Base-by-base conservation (phyloP, 2,797 vertebrate genomes). In the Lateolabrax maculatus region DNA sequence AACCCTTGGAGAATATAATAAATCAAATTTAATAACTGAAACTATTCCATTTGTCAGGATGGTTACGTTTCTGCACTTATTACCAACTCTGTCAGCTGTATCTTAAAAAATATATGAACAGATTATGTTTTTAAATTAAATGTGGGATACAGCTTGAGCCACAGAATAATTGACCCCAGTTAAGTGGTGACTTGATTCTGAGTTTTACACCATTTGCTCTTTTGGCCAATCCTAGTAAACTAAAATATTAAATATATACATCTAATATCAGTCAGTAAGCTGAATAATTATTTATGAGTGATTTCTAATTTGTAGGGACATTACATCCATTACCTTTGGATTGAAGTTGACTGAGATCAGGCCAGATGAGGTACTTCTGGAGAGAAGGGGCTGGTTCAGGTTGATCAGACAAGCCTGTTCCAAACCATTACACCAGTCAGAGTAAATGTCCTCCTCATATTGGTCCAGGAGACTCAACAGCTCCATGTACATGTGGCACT, bases 331-430 rank as follows among this genome's bases (percentile, higher is more conserved):
- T 88, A 96, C 95, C 93, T 97, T 90, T 66, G 93, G 91, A 87
- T 95, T 94, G 89, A 98, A 97, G 89, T 97, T 98, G 78, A 97
- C 94, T 58, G 84, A 94, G 46, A 97, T 92, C 63, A 97, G 87
- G 57, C 87, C 90, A 77, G 94, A 93, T 70, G 87, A 19, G n/a
- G 55, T 49, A 84, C 93, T 93, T 88, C 80, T 79, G 58, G 85
- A 95, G 83, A 97, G 84, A 60, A 98, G 92, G 8, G 94, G 90
- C 85, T 95, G 95, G 71, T 96, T 95, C 86, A 97, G 93, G 92
- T 95, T 97, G 76, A 96, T 94, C 61, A 92, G 90, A 83, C 95
- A 97, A 56, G 91, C 81, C 75, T 94, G 79, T 77, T 95, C 93
- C 80, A 97, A 90, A 10, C 90, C 83, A 61, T 83, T 79, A 85